These are phyloP conservation scores for Heliocidaris erythrogramma DNA, from an alignment of 35 echinoderm and acorn worm genomes.

Conservation along the genomic window DNA sequence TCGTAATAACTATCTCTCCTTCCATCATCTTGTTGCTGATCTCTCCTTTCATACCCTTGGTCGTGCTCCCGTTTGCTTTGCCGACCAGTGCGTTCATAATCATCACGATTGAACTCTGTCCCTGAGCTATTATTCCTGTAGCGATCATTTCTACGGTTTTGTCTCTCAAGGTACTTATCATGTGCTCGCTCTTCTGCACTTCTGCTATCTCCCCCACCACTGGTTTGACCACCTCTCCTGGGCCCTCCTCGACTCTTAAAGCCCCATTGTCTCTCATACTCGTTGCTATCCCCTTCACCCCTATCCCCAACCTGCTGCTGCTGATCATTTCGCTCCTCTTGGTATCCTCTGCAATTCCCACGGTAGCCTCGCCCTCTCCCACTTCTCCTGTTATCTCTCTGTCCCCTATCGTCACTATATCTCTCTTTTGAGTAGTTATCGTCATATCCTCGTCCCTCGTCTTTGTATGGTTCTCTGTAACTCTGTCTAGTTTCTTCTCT, in stretches of 20 bases:
- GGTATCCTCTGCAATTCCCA: not conserved
- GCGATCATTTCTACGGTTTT: slow-evolving; percentile 35
- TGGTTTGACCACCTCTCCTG: not conserved
- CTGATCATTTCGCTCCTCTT: not conserved
- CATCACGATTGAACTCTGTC: slow-evolving; percentile 43
- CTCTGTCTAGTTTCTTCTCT: not conserved
- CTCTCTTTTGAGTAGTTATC: not conserved
- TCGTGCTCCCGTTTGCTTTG: not conserved
- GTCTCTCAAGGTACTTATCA: slow-evolving; percentile 19
- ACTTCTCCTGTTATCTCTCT: not conserved
- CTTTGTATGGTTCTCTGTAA: not conserved
- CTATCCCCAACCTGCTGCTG: not conserved
- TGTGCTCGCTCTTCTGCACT: slow-evolving; percentile 17
- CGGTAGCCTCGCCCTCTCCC: not conserved
- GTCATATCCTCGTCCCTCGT: not conserved
- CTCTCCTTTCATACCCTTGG: not conserved
- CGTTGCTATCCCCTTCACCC: not conserved
- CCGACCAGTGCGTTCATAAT: slow-evolving; percentile 44
- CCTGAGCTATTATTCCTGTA: not conserved
- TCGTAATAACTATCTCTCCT: slow-evolving; percentile 14
- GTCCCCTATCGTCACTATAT: not conserved
- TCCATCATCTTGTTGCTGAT: not conserved
- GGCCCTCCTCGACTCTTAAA: not conserved
- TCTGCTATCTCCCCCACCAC: not conserved
- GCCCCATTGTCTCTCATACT: slow-evolving; percentile 30